phyloP scores from a whole-genome alignment of 2,888 invertebrate species.

The Melinaea menophilus region DNA sequence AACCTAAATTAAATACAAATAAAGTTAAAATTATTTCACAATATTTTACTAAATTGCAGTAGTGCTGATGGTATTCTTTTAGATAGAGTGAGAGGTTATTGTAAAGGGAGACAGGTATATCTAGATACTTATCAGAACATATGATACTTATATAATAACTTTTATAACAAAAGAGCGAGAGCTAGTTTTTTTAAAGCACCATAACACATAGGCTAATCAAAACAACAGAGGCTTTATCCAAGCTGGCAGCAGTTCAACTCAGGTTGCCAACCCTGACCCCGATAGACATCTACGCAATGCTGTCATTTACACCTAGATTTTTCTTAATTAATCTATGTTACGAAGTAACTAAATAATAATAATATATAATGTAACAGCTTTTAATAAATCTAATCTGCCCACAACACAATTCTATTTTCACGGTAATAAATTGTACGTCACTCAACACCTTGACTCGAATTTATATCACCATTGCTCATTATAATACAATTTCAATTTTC shows the following conservation, averaged over 20 bases:
- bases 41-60: too few relatives aligned
- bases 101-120: too few relatives aligned
- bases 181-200: background rate
- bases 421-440: slow-evolving; percentile 15
- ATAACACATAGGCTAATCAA: background rate
- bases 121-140: too few relatives aligned
- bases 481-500: slow-evolving; percentile 17
- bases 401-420: slow-evolving; percentile 12
- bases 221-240: background rate
- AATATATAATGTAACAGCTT: background rate
- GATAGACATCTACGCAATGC: slow-evolving; percentile 3
- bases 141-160: too few relatives aligned
- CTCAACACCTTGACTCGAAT: slow-evolving; percentile 19
- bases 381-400: background rate
- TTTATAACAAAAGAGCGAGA: too few relatives aligned
- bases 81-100: too few relatives aligned
- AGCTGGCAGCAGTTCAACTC: slow-evolving; percentile 1
- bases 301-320: background rate
- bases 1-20: too few relatives aligned
- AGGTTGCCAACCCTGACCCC: slow-evolving; percentile 1
- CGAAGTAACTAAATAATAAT: background rate
- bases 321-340: background rate
- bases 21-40: too few relatives aligned
- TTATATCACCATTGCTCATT: slow-evolving; percentile 16
- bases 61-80: too few relatives aligned